Evolutionary conservation across 2,113 vertebrate genomes (phyloP).

Genomic region (Ia io): DNA sequence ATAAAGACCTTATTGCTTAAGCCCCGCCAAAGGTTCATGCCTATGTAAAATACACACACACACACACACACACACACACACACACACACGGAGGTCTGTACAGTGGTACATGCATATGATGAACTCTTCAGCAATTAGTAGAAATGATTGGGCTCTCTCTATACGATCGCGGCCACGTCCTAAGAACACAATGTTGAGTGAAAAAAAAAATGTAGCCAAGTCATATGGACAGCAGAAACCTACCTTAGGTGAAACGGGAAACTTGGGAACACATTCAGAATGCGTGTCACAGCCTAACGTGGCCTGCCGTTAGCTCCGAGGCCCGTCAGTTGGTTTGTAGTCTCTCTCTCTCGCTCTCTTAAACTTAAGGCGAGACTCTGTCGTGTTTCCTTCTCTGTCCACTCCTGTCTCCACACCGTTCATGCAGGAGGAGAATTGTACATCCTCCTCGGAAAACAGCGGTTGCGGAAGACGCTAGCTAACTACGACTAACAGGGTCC

Average conservation of each 20-base stretch:
- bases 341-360: not conserved
- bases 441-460: not conserved
- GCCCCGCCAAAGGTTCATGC: not conserved
- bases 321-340: not conserved
- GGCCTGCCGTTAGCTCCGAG: not conserved
- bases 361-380: not conserved
- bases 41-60: not conserved
- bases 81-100: too few relatives aligned
- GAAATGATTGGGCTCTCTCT: not conserved
- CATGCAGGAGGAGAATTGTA: not conserved
- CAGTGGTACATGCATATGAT: not conserved
- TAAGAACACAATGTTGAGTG: not conserved
- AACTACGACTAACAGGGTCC: not conserved
- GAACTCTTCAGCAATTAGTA: not conserved
- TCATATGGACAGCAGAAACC: not conserved
- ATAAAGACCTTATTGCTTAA: conserved; percentile 35
- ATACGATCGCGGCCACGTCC: not conserved
- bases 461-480: not conserved
- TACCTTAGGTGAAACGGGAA: not conserved
- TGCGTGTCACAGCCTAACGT: not conserved
- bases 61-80: too few relatives aligned
- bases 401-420: not conserved
- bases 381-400: not conserved
- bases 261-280: not conserved
- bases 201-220: not conserved